Base-by-base conservation (phyloP, 2,888 invertebrate genomes). In the Labia minor region DNA sequence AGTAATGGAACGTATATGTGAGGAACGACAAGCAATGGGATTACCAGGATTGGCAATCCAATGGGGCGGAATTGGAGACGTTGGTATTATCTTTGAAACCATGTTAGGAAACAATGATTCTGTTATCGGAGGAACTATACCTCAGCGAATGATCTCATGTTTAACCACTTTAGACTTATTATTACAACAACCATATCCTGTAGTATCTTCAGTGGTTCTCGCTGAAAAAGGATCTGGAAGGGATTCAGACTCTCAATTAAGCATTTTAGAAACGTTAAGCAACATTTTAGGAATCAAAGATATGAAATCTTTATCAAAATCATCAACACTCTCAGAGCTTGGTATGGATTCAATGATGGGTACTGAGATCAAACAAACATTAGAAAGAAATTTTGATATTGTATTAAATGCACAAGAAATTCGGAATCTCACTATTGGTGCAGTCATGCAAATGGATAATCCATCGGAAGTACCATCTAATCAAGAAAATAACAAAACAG, bases 291-390 rank as follows among this genome's bases (percentile, higher is more conserved):
- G 92, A 69, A 86, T 98, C 74, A 93, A 95, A 77, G 95, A 98
- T 74, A 80, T 87, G 0, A 85, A 85, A 72, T 88, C 89, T 69
- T 83, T 96, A 26, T 86, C 91, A 69, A 82, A 85, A 61, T 83
- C 84, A 21, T 85, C 90, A 2, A 89, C 88, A 61, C 81, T 99
- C 63, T 93, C 94, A 21, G 98, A 99, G 78, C 84, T 99, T 61
- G 98, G 98, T 69, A 92, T 99, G 88, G 98, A 99, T 77, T 97
- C 97, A 1, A 81, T 99, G 72, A 98, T 98, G 98, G 96, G 96
- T 63, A 95, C 98, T 1, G 99, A 99, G 82, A 95, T 99, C 75
- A 97, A 97, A 78, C 96, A 96, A 79, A 92, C 92, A 0, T 80
- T 97, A 66, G 96, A 96, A 78, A 84, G 95, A 67, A 92, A 90